Base-by-base conservation (phyloP, 2,797 vertebrate genomes). In the Geotrypetes seraphini region DNA sequence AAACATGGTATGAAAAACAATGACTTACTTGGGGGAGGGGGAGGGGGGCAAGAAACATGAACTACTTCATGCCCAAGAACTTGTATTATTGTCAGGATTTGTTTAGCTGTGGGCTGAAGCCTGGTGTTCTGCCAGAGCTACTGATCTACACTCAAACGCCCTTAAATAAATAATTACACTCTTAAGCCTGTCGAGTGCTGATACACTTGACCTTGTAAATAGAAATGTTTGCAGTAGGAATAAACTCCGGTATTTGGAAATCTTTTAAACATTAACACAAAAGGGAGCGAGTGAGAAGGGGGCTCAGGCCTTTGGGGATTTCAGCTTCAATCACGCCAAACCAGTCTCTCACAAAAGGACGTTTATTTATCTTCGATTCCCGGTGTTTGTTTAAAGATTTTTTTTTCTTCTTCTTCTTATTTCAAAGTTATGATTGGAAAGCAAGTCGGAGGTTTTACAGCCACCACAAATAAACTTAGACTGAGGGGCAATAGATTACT, bases 241-340 rank as follows among this genome's bases (percentile, higher is more conserved):
- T 87, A 76, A 86, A 84, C 78, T 78, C 70, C 68, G 36, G 74
- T 83, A 76, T 83, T 84, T 78, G 75, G 84, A 83, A 83, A 81
- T 85, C 81, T 82, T 85, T 86, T 81, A 86, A 87, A 85, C 78
- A 78, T 81, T 78, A 80, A 80, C 78, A 85, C 86, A 88, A 88
- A 86, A 81, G 81, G 81, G 66, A 78, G n/a, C n/a, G n/a, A n/a
- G n/a, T n/a, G n/a, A n/a, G n/a, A 47, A 44, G 26, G 26, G 36
- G 36, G 63, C 75, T 81, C 57, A 54, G 68, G 79, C 67, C 77
- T 80, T 64, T 48, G 37, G 79, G 81, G 73, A 66, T 75, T 78
- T 75, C 45, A 67, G 66, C 73, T 68, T 75, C 61, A 68, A 73
- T 62, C 69, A 72, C 31, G 40, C 80, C 64, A 75, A 79, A 78